Conservation (phyloP, 2,113 vertebrate species). For the Varanus salvator region DNA sequence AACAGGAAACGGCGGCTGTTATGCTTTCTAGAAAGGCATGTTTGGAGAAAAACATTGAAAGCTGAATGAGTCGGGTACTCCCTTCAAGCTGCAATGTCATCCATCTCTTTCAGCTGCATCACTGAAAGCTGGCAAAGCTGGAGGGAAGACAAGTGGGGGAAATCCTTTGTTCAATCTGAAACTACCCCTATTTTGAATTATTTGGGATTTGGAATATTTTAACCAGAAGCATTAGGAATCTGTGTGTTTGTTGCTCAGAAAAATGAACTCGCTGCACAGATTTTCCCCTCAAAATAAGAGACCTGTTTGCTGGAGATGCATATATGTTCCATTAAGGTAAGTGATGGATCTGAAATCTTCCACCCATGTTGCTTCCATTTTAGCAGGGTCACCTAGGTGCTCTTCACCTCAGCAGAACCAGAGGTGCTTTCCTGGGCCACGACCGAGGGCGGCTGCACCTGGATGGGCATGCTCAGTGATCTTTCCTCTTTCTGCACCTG, state of each 20-base stretch:
- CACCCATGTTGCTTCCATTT: too few species aligned
- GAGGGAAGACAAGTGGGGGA: background rate
- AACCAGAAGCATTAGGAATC: background rate
- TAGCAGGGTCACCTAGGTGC: too few species aligned
- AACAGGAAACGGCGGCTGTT: background rate
- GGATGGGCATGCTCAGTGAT: too few species aligned
- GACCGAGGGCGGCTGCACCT: too few species aligned
- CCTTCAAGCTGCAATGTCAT: background rate
- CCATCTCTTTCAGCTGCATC: background rate
- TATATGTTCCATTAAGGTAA: too few species aligned
- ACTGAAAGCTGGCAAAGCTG: background rate
- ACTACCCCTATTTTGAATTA: background rate
- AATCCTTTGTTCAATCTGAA: background rate
- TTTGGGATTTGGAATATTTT: background rate
- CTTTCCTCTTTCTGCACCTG: too few species aligned
- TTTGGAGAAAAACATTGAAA: background rate
- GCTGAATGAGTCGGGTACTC: background rate
- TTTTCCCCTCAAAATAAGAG: background rate
- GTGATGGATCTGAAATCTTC: too few species aligned
- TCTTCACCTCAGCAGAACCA: too few species aligned
- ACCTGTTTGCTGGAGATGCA: background rate
- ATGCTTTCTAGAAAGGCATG: background rate
- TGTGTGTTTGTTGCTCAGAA: background rate
- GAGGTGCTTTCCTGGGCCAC: too few species aligned
- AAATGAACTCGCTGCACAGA: background rate